A percentile compares a stretch with the other conserved stretches of the same genome.
Conservation (phyloP, 1,140 invertebrate species). For the Hycleus cichorii region DNA sequence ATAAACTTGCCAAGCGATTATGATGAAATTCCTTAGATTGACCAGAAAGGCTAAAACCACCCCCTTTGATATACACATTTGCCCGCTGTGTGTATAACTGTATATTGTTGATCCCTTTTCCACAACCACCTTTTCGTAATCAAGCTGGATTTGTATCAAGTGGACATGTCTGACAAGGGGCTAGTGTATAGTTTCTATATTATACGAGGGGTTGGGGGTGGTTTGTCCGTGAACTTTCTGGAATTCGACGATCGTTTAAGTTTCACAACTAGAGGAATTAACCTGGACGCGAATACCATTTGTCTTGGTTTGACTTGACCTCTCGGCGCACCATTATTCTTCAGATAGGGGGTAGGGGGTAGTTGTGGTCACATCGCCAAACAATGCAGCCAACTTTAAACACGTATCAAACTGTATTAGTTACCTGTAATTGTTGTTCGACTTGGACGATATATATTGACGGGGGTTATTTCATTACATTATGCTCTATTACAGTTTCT, state of each 20-base stretch:
- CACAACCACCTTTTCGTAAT: not conserved
- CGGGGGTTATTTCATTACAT: conserved; percentile 36
- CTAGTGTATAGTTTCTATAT: too few species aligned
- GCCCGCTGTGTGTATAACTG: too few species aligned
- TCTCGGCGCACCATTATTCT: conserved; percentile 32
- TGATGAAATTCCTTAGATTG: conserved; percentile 29
- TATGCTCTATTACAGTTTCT: conserved; percentile 34
- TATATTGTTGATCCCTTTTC: too few species aligned
- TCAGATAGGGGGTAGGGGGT: conserved; percentile 6
- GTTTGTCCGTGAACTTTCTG: conserved; percentile 20
- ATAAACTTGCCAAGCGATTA: not conserved
- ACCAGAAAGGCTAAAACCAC: conserved; percentile 17
- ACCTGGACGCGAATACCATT: conserved; percentile 40
- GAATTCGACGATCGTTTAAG: conserved; percentile 37
- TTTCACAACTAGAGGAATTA: conserved; percentile 38
- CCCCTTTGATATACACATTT: too few species aligned
- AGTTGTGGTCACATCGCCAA: conserved; percentile 36
- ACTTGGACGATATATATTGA: conserved; percentile 30
- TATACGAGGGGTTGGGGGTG: too few species aligned
- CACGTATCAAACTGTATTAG: conserved; percentile 39
- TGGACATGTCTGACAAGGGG: conserved; percentile 1
- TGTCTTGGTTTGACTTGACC: conserved; percentile 41
- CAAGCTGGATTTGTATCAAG: conserved; percentile 32
- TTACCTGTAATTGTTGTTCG: conserved; percentile 39
- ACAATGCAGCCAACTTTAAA: conserved; percentile 42